A percentile compares a stretch with the other conserved stretches of the same genome.
Conservation (phyloP, 2,113 vertebrate genomes). For the Cephalophus harveyi region DNA sequence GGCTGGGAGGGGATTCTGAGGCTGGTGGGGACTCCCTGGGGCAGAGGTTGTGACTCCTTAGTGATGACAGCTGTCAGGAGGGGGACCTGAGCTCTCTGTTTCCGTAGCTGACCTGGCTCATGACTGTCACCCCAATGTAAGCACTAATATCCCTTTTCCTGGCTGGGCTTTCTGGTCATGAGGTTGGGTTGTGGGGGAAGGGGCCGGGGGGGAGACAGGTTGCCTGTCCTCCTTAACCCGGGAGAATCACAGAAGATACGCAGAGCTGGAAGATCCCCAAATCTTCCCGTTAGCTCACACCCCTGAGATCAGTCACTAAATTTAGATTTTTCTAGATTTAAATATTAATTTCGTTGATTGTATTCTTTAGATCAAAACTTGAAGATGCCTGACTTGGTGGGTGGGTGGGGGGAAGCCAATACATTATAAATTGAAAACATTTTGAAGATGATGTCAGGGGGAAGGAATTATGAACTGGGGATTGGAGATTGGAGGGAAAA, state of each 20-base stretch:
- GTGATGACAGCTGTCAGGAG: neutral
- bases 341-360: conserved; percentile 58
- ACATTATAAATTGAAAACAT: conserved; percentile 47
- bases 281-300: neutral
- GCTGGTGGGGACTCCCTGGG: neutral
- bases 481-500: neutral
- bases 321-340: conserved; percentile 22
- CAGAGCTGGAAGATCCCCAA: neutral
- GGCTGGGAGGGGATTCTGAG: neutral
- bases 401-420: neutral
- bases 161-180: fast-evolving
- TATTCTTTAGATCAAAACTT: conserved; percentile 49
- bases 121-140: fast-evolving
- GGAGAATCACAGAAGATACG: neutral
- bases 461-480: neutral
- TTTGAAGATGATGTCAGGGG: neutral
- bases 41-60: neutral
- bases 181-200: fast-evolving
- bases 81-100: neutral
- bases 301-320: neutral
- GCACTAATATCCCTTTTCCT: too few species aligned
- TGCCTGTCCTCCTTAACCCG: neutral
- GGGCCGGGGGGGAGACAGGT: fast-evolving
- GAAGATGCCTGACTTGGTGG: neutral
- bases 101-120: neutral